These are phyloP conservation scores for Pygmarrhopalites habei DNA, from an alignment of 1,140 invertebrate genomes.

Conservation along the genomic window DNA sequence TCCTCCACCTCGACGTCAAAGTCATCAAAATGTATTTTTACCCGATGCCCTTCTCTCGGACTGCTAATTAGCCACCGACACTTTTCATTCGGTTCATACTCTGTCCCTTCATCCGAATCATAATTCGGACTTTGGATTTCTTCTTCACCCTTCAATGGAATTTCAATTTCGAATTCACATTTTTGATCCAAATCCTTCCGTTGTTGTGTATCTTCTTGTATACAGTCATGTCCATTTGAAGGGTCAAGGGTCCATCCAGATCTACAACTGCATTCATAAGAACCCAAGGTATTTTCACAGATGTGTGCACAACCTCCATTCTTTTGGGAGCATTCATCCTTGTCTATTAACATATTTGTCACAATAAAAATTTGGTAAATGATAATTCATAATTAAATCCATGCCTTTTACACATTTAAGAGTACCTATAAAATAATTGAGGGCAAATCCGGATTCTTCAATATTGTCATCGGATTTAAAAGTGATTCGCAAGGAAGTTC, in stretches of 20 bases:
- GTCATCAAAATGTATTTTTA: conserved; percentile 83
- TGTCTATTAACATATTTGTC: no score
- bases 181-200: no score
- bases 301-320: conserved; percentile 97
- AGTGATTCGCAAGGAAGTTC: conserved; percentile 73
- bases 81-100: conserved; percentile 88
- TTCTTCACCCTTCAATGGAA: conserved; percentile 48
- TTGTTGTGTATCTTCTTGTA: conserved; percentile 94
- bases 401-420: no score
- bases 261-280: conserved; percentile 88
- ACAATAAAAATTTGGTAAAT: no score
- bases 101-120: no score
- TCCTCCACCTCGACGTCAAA: conserved; percentile 96
- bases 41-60: conserved; percentile 89
- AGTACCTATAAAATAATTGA: conserved; percentile 86
- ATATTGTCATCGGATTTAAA: conserved; percentile 90
- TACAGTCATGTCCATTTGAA: conserved; percentile 91
- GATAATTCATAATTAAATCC: no score
- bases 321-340: conserved; percentile 90
- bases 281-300: conserved; percentile 90
- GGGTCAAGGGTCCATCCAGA: conserved; percentile 92
- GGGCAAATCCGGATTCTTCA: conserved; percentile 88
- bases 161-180: conserved; percentile 75
- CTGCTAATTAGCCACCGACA: conserved; percentile 97
- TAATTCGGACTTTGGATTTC: conserved; percentile 89